Conservation (phyloP, 2,797 vertebrate genomes). For the Lemur catta region DNA sequence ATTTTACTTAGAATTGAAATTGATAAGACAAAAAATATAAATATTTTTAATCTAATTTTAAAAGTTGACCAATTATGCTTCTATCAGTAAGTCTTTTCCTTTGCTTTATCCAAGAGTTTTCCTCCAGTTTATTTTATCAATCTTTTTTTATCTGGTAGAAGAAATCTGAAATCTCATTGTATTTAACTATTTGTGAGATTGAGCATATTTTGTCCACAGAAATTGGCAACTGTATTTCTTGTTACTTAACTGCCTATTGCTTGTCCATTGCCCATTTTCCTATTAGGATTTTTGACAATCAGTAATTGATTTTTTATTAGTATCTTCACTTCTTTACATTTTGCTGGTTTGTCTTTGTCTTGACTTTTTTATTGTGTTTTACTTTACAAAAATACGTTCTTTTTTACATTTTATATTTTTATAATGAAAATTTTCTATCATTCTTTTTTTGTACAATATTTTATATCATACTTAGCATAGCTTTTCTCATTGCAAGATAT, state of each 20-base stretch:
- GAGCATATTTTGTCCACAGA: not conserved
- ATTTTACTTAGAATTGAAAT: not conserved
- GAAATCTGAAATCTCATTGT: not conserved
- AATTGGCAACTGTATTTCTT: not conserved
- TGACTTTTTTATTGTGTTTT: not conserved
- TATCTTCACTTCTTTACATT: not conserved
- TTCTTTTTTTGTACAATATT: not conserved
- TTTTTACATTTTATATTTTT: not conserved
- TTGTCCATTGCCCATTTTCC: not conserved
- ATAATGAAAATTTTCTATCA: not conserved
- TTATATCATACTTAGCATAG: not conserved
- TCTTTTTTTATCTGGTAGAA: not conserved
- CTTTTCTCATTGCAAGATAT: not conserved
- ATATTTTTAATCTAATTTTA: not conserved
- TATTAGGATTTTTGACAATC: not conserved
- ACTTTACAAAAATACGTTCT: not conserved
- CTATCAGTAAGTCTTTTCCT: not conserved
- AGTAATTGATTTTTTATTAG: not conserved
- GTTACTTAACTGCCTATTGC: not conserved
- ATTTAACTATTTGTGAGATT: not conserved
- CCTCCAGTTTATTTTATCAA: no score
- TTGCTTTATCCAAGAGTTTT: not conserved
- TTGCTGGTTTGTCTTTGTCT: not conserved
- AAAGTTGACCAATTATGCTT: not conserved
- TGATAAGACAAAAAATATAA: not conserved